Evolutionary conservation across 2,113 vertebrate species (phyloP), one percentile per base, ranked within the genome.

Genomic region (Trogon surrucura): DNA sequence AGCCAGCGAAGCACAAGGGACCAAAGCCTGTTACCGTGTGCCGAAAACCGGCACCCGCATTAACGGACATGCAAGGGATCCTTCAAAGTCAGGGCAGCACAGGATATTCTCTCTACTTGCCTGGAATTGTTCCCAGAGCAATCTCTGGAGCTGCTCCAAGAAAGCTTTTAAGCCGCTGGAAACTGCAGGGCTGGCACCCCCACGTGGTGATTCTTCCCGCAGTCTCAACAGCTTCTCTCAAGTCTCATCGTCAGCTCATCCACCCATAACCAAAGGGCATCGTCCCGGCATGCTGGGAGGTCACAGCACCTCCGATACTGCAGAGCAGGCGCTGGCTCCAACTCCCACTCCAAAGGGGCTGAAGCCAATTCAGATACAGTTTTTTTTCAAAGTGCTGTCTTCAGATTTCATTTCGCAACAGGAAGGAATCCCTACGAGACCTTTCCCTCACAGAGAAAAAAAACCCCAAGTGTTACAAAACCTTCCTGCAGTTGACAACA

Each of bases 161-260:
- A 61, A 95, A 91, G 92, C 94, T 90, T 91, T 88, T 34, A 90
- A 67, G 62, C 2, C 3, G 85, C 0, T 85, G 88, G 54, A 88
- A 95, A 56, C 78, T 67, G 90, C 91, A 67, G 75, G 25, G 79
- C 92, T 94, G 95, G 96, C 95, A 89, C 96, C 96, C 95, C 88
- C 95, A 48, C 50, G 96, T 30, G 96, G 95, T 53, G 72, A 72
- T 29, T 30, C 36, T 10, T 41, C 41, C 41, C 41, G 41, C 2
- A 47, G 85, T 57, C 23, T 1, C 4, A 47, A 50, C 58, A 10
- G 23, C 77, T 58, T 41, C 75, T 18, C 22, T 5, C 21, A 2
- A 4, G 22, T 22, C 72, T 23, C 53, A 14, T 0, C 9, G 5
- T 2, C 1, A 44, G 61, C 20, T 80, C 38, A 3, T 4, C 45